phyloP scores from a whole-genome alignment of 1,140 invertebrate genomes.

The Heterodera carotae region DNA sequence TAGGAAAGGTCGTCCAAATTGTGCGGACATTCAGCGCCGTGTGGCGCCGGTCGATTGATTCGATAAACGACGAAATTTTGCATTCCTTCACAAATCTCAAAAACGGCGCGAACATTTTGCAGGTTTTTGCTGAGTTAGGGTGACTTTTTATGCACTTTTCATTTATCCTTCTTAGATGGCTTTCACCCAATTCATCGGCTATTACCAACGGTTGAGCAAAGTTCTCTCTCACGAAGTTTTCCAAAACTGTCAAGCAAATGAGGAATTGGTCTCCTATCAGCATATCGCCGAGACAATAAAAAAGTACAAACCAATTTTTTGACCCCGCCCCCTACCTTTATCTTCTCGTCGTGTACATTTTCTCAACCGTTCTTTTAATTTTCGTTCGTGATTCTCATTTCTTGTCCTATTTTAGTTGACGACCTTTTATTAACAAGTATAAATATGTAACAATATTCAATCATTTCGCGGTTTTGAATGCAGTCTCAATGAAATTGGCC shows the following conservation, averaged over 20 bases:
- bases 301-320: conserved; percentile 82
- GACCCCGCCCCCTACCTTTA: not conserved
- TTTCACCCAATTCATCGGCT: conserved; percentile 91
- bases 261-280: conserved; percentile 94
- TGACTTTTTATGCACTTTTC: too few species aligned
- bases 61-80: conserved; percentile 89
- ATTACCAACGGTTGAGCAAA: conserved; percentile 96
- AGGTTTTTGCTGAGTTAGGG: conserved; percentile 67
- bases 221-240: conserved; percentile 78
- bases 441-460: too few species aligned
- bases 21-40: conserved; percentile 84
- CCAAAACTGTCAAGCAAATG: conserved; percentile 73
- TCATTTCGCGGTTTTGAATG: not conserved
- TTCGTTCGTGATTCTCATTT: too few species aligned
- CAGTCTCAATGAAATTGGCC: conserved; percentile 50
- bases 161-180: conserved; percentile 74
- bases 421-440: too few species aligned
- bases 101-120: conserved; percentile 85
- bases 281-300: conserved; percentile 99
- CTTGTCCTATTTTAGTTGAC: too few species aligned
- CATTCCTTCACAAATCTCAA: conserved; percentile 92
- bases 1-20: conserved; percentile 77
- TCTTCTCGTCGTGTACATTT: conserved; percentile 1
- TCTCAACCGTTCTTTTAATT: too few species aligned
- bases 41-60: conserved; percentile 92